Conservation (phyloP, 2,888 invertebrate species). For the Cheilosia variabilis region DNA sequence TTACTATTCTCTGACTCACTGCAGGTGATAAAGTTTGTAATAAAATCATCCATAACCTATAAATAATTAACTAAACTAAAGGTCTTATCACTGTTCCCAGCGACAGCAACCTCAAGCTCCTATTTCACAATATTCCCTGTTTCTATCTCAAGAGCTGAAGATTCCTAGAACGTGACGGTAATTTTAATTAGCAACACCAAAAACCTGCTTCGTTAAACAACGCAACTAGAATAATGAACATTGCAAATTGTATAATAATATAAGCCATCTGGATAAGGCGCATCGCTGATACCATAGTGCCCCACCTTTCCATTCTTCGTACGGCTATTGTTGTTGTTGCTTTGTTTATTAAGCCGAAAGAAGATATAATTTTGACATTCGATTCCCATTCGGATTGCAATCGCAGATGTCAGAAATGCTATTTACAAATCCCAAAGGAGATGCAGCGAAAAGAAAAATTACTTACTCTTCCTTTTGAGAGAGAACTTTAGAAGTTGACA, state of each 20-base stretch:
- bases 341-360: not conserved
- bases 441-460: not conserved
- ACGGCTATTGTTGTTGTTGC: not conserved
- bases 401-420: not conserved
- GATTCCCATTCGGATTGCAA: not conserved
- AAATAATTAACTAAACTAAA: no score
- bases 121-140: not conserved
- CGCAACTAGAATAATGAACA: no score
- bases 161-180: not conserved
- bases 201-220: constrained; percentile 7
- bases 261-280: constrained; percentile 36
- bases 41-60: no score
- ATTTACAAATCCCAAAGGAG: not conserved
- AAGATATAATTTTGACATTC: not conserved
- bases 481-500: constrained; percentile 73
- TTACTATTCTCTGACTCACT: no score
- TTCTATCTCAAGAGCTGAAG: no score
- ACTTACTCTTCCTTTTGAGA: constrained; percentile 78
- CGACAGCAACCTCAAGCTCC: no score
- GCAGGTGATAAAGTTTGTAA: no score
- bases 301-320: constrained; percentile 1
- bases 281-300: constrained; percentile 2
- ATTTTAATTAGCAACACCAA: not conserved
- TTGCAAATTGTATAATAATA: not conserved
- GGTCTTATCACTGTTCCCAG: no score